Percentiles rank a stretch among this genome's conserved stretches.
These are phyloP conservation scores for Drosophila mayaguana DNA, from an alignment of 2,888 invertebrate genomes.

Conservation along the genomic window DNA sequence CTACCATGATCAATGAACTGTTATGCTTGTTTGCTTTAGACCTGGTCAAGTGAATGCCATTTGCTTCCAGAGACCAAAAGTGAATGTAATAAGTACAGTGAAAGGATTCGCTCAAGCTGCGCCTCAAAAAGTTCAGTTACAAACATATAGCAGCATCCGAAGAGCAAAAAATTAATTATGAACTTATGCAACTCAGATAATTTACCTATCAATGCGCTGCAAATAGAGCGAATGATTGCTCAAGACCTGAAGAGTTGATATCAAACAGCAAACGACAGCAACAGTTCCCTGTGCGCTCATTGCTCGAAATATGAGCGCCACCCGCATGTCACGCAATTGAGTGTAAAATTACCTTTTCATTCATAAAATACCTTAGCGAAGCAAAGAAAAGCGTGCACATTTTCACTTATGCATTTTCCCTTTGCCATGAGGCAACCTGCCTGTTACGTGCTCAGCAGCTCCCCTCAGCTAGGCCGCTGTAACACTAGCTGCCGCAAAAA, in stretches of 20 bases:
- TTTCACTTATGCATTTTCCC: slow-evolving; percentile 63
- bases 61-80: slow-evolving; percentile 43
- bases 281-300: background rate
- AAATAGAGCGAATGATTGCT: slow-evolving; percentile 52
- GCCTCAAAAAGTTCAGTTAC: slow-evolving; percentile 4
- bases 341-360: slow-evolving; percentile 75
- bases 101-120: slow-evolving; percentile 64
- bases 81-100: slow-evolving; percentile 57
- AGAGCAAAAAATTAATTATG: background rate
- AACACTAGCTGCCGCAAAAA: slow-evolving; percentile 64
- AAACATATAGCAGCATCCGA: background rate
- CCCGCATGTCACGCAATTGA: slow-evolving; percentile 70
- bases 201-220: slow-evolving; percentile 64
- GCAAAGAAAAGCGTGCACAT: slow-evolving; percentile 71
- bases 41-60: slow-evolving; percentile 64
- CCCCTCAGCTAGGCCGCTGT: slow-evolving; percentile 31
- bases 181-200: slow-evolving; percentile 46
- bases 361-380: slow-evolving; percentile 46
- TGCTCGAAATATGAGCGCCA: slow-evolving; percentile 58
- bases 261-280: background rate
- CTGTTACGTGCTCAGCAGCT: slow-evolving; percentile 38
- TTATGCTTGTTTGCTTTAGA: slow-evolving; percentile 30
- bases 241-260: slow-evolving; percentile 11
- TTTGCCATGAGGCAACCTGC: slow-evolving; percentile 41
- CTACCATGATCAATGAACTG: slow-evolving; percentile 48